Conservation (phyloP, 2,113 vertebrate species). For the Corapipo altera region DNA sequence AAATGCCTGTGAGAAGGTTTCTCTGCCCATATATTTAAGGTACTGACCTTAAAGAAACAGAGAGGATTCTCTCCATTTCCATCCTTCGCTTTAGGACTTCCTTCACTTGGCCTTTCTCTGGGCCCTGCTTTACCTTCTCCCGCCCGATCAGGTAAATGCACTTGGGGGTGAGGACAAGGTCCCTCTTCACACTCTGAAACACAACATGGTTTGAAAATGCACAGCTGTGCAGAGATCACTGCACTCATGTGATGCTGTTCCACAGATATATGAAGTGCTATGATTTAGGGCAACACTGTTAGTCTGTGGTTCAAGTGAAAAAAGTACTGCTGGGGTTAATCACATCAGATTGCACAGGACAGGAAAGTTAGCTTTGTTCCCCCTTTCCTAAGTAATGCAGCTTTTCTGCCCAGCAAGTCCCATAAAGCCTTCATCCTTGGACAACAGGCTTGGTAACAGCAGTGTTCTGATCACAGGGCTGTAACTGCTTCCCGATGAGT, state of each 20-base stretch:
- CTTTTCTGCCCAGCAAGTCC: not conserved
- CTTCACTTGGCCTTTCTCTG: slow-evolving; percentile 91
- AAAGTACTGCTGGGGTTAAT: not conserved
- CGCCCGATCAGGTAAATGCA: slow-evolving; percentile 93
- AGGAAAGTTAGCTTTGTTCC: not conserved
- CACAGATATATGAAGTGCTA: not conserved
- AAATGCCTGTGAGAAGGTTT: not conserved
- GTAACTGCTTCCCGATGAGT: not conserved
- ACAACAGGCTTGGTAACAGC: not conserved
- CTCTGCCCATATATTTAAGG: not conserved
- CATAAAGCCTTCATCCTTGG: not conserved
- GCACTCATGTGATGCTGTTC: not conserved
- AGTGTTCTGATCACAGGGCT: not conserved
- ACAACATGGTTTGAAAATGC: not conserved
- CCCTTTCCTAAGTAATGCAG: not conserved
- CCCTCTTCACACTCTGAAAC: slow-evolving; percentile 88
- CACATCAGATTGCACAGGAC: not conserved
- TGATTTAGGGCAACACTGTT: not conserved
- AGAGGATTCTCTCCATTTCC: slow-evolving; percentile 89
- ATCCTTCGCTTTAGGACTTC: slow-evolving; percentile 92
- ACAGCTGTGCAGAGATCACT: not conserved
- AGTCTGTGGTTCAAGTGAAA: not conserved
- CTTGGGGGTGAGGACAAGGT: slow-evolving; percentile 92
- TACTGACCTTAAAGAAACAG: slow-evolving; percentile 89
- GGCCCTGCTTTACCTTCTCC: slow-evolving; percentile 94